These are phyloP conservation scores for Meloidogyne exigua DNA, from an alignment of 1,140 invertebrate genomes.

Conservation along the genomic window DNA sequence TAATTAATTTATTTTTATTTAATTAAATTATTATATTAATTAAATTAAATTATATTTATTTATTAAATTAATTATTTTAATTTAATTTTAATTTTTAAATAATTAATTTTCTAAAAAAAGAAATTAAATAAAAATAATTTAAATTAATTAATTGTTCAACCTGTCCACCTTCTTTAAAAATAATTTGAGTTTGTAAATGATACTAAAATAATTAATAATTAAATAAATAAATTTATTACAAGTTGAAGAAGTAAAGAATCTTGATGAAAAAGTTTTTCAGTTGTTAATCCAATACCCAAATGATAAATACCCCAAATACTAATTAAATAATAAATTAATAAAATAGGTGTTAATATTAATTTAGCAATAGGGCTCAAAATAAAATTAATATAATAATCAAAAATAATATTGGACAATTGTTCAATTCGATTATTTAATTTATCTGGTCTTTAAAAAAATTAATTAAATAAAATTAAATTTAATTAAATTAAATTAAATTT, in stretches of 20 bases:
- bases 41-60: too few relatives aligned
- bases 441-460: too few relatives aligned
- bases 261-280: slow-evolving; percentile 60
- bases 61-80: too few relatives aligned
- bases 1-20: too few relatives aligned
- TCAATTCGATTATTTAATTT: background rate
- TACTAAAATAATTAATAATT: background rate
- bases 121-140: too few relatives aligned
- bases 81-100: too few relatives aligned
- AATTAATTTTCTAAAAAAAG: too few relatives aligned
- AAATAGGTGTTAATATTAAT: slow-evolving; percentile 38
- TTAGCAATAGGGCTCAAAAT: slow-evolving; percentile 43
- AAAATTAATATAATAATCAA: slow-evolving; percentile 58
- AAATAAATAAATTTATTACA: slow-evolving; percentile 4
- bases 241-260: slow-evolving; percentile 59
- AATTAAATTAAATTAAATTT: too few relatives aligned
- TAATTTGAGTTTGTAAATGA: slow-evolving; percentile 56
- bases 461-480: too few relatives aligned
- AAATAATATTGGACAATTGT: slow-evolving; percentile 11
- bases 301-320: background rate
- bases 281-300: slow-evolving; percentile 49
- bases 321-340: slow-evolving; percentile 48
- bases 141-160: slow-evolving; percentile 18
- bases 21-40: too few relatives aligned
- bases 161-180: slow-evolving; percentile 61